Conservation (phyloP, 1,140 invertebrate genomes). For the Dryas iulia region DNA sequence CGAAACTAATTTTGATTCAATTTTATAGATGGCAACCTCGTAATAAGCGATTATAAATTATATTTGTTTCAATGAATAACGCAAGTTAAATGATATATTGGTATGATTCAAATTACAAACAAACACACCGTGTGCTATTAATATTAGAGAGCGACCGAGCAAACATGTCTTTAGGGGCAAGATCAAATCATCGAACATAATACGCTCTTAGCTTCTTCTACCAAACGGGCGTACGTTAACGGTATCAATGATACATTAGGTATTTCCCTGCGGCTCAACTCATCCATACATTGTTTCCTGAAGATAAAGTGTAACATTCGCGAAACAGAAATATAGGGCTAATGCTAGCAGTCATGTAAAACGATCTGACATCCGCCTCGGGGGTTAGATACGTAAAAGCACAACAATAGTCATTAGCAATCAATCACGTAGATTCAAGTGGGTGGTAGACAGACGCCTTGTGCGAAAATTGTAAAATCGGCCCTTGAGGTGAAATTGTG, state of each 20-base stretch:
- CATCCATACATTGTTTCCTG: constrained; percentile 52
- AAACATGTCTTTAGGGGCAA: constrained; percentile 23
- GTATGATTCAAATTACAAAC: background rate
- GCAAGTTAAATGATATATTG: background rate
- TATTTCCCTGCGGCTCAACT: constrained; percentile 45
- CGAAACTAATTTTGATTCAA: constrained; percentile 6
- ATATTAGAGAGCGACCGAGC: background rate
- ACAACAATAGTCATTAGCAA: constrained; percentile 70
- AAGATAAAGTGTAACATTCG: constrained; percentile 42
- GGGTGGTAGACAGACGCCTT: constrained; percentile 51
- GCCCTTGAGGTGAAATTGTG: constrained; percentile 52
- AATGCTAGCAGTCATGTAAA: constrained; percentile 57
- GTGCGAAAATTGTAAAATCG: constrained; percentile 46
- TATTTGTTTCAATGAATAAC: background rate
- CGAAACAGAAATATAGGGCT: constrained; percentile 56
- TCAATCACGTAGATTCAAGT: constrained; percentile 61
- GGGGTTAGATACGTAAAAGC: constrained; percentile 50
- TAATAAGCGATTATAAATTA: background rate
- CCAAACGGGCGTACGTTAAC: constrained; percentile 43
- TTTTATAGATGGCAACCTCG: background rate
- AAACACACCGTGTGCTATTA: background rate
- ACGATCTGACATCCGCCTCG: constrained; percentile 46
- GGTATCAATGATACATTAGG: constrained; percentile 55
- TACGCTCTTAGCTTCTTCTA: constrained; percentile 20
- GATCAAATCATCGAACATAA: constrained; percentile 37